phyloP scores from a whole-genome alignment of 2,113 vertebrate species.

The Bettongia penicillata region DNA sequence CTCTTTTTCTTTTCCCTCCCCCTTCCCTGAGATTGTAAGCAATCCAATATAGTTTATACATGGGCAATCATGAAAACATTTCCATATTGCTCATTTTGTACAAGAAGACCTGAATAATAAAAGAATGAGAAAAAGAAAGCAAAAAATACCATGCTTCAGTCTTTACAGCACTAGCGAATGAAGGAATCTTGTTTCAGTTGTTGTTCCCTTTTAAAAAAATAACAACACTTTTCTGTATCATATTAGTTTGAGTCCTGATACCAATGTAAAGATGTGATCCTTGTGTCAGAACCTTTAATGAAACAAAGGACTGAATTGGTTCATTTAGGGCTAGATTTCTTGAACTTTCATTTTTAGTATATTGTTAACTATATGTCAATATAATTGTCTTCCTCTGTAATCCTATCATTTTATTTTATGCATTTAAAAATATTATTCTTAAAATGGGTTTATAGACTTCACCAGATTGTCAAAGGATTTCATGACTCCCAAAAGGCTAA shows the following conservation, averaged over 20 bases:
- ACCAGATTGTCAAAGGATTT: background rate
- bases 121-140: no score
- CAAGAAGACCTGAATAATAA: no score
- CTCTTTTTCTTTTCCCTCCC: no score
- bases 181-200: background rate
- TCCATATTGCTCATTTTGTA: no score
- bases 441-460: background rate
- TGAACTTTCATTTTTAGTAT: background rate
- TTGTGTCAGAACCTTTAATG: background rate
- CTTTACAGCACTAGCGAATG: background rate
- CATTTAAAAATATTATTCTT: no score
- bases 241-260: background rate
- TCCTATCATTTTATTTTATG: background rate
- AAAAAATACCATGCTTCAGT: no score
- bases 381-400: background rate
- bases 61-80: no score
- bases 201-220: background rate
- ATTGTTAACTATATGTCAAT: background rate
- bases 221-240: no score
- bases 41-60: no score
- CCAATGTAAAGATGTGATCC: background rate
- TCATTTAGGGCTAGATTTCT: background rate
- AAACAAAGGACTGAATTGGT: background rate
- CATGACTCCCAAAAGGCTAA: background rate
- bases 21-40: no score